phyloP scores from a whole-genome alignment of 2,797 vertebrate genomes.

The Aratinga solstitialis region DNA sequence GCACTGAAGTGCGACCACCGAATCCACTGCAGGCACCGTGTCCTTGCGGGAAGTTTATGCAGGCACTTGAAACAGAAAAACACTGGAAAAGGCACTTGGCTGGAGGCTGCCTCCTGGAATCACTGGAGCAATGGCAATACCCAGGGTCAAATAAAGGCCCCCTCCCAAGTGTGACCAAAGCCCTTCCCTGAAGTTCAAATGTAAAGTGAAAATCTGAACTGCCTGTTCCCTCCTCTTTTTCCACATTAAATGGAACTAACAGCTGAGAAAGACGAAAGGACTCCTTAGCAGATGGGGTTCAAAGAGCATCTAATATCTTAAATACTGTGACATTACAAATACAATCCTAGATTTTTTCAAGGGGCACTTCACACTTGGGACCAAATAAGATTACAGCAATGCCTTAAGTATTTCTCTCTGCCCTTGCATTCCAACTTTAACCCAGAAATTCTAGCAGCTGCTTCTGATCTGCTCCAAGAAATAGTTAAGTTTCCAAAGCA shows the following conservation, averaged over 20 bases:
- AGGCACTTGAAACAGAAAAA: neutral
- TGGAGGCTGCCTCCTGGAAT: neutral
- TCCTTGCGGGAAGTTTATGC: neutral
- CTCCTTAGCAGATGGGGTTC: neutral
- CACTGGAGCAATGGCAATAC: neutral
- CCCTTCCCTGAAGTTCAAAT: neutral
- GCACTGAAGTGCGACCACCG: neutral
- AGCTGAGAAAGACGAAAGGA: neutral
- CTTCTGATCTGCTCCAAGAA: neutral
- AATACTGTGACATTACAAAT: constrained; percentile 3
- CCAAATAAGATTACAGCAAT: neutral
- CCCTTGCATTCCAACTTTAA: constrained; percentile 3
- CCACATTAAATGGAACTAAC: neutral
- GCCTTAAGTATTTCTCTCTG: neutral
- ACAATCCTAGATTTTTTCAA: neutral
- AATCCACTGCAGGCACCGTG: rapidly evolving
- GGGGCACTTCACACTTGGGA: neutral
- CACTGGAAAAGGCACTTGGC: neutral
- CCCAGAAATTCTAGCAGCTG: neutral
- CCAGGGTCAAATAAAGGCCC: neutral
- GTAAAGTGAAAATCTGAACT: neutral
- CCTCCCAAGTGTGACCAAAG: rapidly evolving
- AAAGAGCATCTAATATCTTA: neutral
- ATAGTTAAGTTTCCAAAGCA: neutral
- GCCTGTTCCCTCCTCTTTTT: neutral